Evolutionary conservation across 2,888 invertebrate genomes (phyloP).

Genomic region (Camponotus fellah): DNA sequence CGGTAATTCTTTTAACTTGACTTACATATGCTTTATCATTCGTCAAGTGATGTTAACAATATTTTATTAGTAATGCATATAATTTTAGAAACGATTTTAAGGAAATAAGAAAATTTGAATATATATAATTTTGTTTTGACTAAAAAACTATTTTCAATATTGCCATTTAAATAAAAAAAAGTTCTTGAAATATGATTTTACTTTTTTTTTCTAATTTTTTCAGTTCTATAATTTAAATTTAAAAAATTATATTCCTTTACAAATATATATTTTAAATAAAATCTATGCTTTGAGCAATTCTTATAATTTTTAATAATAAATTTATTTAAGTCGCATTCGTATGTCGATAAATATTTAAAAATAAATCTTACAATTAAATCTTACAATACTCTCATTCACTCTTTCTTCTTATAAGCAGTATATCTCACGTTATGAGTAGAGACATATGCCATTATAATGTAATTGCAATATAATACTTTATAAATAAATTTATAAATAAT

Average conservation of each 20-base stretch:
- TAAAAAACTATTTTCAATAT: background rate
- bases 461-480: background rate
- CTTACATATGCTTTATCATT: background rate
- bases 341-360: background rate
- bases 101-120: background rate
- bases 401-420: background rate
- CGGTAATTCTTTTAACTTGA: constrained; percentile 31
- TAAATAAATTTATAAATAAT: too few relatives aligned
- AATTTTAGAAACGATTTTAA: background rate
- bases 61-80: constrained; percentile 9
- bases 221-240: background rate
- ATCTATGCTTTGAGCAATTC: background rate
- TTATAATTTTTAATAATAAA: background rate
- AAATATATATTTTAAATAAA: background rate
- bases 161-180: background rate
- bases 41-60: constrained; percentile 29
- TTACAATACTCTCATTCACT: background rate
- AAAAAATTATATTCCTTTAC: background rate
- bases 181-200: background rate
- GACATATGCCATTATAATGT: too few relatives aligned
- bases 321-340: background rate
- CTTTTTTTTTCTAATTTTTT: background rate
- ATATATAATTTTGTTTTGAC: background rate
- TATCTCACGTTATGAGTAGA: too few relatives aligned
- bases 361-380: background rate